Evolutionary conservation across 2,797 vertebrate species (phyloP).

Genomic region (Podarcis siculus): DNA sequence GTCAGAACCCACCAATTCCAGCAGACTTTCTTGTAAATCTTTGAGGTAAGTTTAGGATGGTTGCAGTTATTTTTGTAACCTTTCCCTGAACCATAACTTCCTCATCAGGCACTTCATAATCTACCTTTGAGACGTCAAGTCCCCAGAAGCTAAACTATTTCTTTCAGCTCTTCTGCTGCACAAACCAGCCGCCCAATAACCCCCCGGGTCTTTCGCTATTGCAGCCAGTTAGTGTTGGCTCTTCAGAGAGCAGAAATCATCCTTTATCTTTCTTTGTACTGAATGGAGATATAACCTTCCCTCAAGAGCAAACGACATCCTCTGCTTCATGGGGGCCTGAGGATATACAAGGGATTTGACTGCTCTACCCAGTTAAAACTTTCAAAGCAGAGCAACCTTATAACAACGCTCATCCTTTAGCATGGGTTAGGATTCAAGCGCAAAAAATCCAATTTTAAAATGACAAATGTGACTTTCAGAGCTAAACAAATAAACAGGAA

Average conservation of each 20-base stretch:
- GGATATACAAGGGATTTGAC: slow-evolving; percentile 12
- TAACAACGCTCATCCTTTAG: not conserved
- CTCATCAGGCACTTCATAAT: slow-evolving; percentile 79
- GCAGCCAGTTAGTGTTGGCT: slow-evolving; percentile 45
- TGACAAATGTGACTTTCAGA: slow-evolving; percentile 22
- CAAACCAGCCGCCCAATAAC: slow-evolving; percentile 59
- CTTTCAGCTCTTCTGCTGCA: slow-evolving; percentile 63
- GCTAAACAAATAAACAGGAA: not conserved
- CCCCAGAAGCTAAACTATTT: slow-evolving; percentile 69
- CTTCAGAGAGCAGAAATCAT: slow-evolving; percentile 61
- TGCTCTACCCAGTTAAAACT: slow-evolving; percentile 17
- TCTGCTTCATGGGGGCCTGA: slow-evolving; percentile 51
- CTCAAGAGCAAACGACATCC: slow-evolving; percentile 52
- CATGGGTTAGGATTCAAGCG: slow-evolving; percentile 5
- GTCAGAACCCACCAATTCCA: slow-evolving; percentile 74
- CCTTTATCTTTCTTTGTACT: slow-evolving; percentile 54
- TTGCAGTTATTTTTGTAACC: slow-evolving; percentile 82
- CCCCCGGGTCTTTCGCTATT: slow-evolving; percentile 40
- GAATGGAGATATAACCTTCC: slow-evolving; percentile 53
- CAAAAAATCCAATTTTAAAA: slow-evolving; percentile 20
- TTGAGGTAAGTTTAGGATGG: slow-evolving; percentile 77
- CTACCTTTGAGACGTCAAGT: slow-evolving; percentile 71
- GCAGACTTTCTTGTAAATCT: slow-evolving; percentile 79
- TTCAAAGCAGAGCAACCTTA: slow-evolving; percentile 42
- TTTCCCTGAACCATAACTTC: slow-evolving; percentile 83